Conservation (phyloP, 2,797 vertebrate genomes). For the Carapus acus region DNA sequence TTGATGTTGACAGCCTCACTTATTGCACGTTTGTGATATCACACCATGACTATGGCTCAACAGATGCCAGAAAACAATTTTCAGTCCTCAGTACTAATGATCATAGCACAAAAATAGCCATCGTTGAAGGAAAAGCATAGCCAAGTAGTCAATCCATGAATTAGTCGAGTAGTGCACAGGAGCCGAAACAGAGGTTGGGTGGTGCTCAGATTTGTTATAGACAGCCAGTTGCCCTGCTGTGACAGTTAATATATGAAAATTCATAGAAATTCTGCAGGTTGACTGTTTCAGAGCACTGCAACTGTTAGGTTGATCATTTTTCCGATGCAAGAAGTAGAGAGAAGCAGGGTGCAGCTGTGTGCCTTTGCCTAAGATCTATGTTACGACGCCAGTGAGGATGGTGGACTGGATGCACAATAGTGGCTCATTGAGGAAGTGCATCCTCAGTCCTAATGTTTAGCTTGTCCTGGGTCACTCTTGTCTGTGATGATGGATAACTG, state of each 20-base stretch:
- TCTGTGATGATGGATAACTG: constrained; percentile 33
- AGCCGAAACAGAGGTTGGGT: constrained; percentile 64
- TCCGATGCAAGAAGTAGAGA: constrained; percentile 48
- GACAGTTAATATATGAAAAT: constrained; percentile 57
- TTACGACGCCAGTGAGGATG: constrained; percentile 50
- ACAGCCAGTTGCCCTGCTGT: constrained; percentile 42
- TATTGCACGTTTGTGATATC: no score
- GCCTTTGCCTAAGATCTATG: constrained; percentile 43
- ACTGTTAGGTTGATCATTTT: constrained; percentile 46
- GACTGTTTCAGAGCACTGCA: constrained; percentile 45
- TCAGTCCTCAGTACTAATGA: neutral
- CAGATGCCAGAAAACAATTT: no score
- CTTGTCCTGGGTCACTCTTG: constrained; percentile 24
- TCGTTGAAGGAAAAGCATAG: neutral
- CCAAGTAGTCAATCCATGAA: constrained; percentile 34
- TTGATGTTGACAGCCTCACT: no score
- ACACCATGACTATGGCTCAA: neutral
- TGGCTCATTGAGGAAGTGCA: constrained; percentile 54
- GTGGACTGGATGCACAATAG: constrained; percentile 36
- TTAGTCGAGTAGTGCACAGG: constrained; percentile 26
- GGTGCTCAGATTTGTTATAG: constrained; percentile 43
- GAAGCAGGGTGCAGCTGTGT: constrained; percentile 45
- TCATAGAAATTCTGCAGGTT: constrained; percentile 56
- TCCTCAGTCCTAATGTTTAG: constrained; percentile 38
- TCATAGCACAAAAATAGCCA: constrained; percentile 3